These are phyloP conservation scores for Opisthograptis luteolata DNA, from an alignment of 2,888 invertebrate species.

Conservation along the genomic window DNA sequence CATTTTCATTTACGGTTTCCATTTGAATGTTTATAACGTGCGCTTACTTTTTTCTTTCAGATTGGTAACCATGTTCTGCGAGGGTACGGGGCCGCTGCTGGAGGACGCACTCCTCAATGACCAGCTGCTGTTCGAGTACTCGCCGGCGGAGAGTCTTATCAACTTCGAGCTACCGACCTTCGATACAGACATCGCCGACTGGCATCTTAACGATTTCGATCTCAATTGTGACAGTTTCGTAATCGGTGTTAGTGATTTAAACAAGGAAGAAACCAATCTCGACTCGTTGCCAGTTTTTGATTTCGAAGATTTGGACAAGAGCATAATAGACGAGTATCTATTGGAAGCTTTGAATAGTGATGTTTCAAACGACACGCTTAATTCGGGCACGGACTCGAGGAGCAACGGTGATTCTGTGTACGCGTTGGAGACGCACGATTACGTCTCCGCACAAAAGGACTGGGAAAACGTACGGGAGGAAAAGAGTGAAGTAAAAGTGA, in stretches of 20 bases:
- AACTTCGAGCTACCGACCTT: constrained; percentile 73
- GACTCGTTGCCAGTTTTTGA: constrained; percentile 65
- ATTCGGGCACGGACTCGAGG: constrained; percentile 52
- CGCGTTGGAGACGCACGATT: constrained; percentile 56
- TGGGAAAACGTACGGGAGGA: constrained; percentile 43
- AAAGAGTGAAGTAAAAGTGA: constrained; percentile 51
- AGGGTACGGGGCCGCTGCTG: constrained; percentile 57
- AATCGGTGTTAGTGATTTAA: constrained; percentile 62
- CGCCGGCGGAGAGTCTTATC: constrained; percentile 75
- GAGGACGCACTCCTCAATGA: constrained; percentile 71
- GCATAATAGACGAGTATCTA: constrained; percentile 71
- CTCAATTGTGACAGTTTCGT: constrained; percentile 71
- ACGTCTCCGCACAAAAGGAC: constrained; percentile 43
- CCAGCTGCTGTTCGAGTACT: constrained; percentile 71
- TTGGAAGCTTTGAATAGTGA: constrained; percentile 67
- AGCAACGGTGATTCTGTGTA: constrained; percentile 56
- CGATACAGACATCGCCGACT: constrained; percentile 59
- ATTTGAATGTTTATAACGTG: constrained; percentile 28
- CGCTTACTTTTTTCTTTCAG: constrained; percentile 46
- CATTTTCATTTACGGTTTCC: constrained; percentile 8
- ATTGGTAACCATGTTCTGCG: constrained; percentile 66
- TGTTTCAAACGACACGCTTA: constrained; percentile 57
- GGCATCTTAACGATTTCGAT: constrained; percentile 70
- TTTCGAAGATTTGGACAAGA: constrained; percentile 72
- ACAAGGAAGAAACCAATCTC: constrained; percentile 58